phyloP scores from a whole-genome alignment of 2,113 vertebrate genomes.

The Muntiacus muntjak region DNA sequence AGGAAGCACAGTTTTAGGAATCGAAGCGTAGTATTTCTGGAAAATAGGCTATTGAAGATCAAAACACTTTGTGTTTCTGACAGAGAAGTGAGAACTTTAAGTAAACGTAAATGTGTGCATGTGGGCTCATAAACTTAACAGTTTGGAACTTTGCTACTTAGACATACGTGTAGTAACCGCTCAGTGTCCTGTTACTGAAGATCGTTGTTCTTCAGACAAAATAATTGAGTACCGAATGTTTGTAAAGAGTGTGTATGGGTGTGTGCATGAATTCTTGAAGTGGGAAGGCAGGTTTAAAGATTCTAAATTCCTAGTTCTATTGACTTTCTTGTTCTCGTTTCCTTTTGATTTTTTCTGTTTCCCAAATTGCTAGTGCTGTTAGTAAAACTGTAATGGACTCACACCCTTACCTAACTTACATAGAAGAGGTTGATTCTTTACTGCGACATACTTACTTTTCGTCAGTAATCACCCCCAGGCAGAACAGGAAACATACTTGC shows the following conservation, averaged over 20 bases:
- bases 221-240: neutral
- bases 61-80: neutral
- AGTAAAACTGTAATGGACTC: neutral
- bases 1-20: neutral
- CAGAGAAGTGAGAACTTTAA: neutral
- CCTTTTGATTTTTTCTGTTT: neutral
- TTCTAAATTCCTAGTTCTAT: neutral
- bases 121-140: neutral
- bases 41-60: neutral
- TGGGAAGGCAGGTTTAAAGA: neutral
- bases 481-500: neutral
- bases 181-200: neutral
- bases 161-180: neutral
- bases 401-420: neutral
- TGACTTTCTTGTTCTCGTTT: neutral
- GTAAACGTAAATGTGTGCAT: neutral
- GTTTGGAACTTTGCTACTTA: neutral
- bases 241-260: neutral
- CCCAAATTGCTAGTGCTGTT: neutral
- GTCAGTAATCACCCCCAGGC: neutral
- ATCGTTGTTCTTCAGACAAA: neutral
- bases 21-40: neutral
- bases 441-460: neutral
- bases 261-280: neutral
- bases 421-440: neutral